These are phyloP conservation scores for Atethmia centrago DNA, from an alignment of 2,888 invertebrate genomes.

Conservation along the genomic window DNA sequence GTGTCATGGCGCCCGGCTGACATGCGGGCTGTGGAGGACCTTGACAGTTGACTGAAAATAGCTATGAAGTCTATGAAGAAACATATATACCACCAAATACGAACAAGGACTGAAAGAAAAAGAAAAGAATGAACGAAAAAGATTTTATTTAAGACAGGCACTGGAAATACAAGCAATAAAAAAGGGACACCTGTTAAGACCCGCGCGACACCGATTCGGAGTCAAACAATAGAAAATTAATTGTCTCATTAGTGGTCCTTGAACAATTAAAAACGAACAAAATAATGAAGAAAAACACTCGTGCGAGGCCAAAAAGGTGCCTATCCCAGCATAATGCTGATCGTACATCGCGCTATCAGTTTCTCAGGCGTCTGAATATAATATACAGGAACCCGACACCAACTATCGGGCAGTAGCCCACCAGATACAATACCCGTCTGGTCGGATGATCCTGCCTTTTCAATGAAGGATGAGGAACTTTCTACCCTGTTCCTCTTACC, in stretches of 20 bases:
- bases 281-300: no score
- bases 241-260: no score
- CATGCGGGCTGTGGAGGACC: constrained; percentile 64
- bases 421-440: neutral
- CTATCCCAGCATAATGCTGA: no score
- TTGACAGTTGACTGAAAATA: constrained; percentile 48
- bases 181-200: no score
- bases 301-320: no score
- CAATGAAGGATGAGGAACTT: neutral
- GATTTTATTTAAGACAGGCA: no score
- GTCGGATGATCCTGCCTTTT: neutral
- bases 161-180: no score
- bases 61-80: constrained; percentile 3
- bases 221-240: no score
- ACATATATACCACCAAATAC: neutral
- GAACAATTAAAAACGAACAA: no score
- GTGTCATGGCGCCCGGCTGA: constrained; percentile 72
- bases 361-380: neutral
- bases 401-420: neutral
- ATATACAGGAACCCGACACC: neutral
- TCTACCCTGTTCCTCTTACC: neutral
- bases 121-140: no score
- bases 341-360: neutral
- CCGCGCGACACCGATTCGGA: no score
- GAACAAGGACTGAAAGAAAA: neutral